Base-by-base conservation (phyloP, 2,797 vertebrate species). In the Melopsittacus undulatus region DNA sequence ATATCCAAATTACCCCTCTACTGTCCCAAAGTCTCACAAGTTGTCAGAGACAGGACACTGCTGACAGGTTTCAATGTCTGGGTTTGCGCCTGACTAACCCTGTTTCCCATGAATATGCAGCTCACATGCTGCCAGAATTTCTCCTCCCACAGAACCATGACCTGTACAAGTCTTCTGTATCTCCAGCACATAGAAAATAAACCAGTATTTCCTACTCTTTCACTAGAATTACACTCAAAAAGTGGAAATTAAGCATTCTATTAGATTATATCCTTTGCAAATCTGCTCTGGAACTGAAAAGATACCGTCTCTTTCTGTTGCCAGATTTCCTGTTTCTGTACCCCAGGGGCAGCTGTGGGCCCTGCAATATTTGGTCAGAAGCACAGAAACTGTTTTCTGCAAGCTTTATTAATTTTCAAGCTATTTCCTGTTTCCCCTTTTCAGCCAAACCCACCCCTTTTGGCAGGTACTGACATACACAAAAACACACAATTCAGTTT, bases 391-490 rank as follows among this genome's bases (percentile, higher is more conserved):
- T 81, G 63, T 92, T 97, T 97, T 97, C 95, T 97, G 67, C 84
- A 95, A 94, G 93, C 84, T 93, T 97, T 96, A 95, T 91, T 96
- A 92, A 93, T 90, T 95, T 95, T 89, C 84, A 95, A 96, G 94
- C 72, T 87, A 82, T 96, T 97, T 97, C 97, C 97, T 97, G 97
- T 96, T 98, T 98, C 96, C 83, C 83, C 66, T 57, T 89, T 80
- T 32, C 34, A 87, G 96, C 87, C 94, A 97, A 96, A 36, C 59
- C 90, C 91, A 86, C 72, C 93, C 81, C 76, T 93, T 95, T 95
- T 97, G 96, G 97, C 92, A 96, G 88, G 91, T 89, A 36, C 36
- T 57, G 34, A 91, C 73, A 83, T 18, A 83, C 66, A 86, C 32
- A 93, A 92, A 91, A 92, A 16, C 87, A 64, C 64, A 36, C 22